phyloP scores from a whole-genome alignment of 2,888 invertebrate species.

The Sarcophaga subvicina region DNA sequence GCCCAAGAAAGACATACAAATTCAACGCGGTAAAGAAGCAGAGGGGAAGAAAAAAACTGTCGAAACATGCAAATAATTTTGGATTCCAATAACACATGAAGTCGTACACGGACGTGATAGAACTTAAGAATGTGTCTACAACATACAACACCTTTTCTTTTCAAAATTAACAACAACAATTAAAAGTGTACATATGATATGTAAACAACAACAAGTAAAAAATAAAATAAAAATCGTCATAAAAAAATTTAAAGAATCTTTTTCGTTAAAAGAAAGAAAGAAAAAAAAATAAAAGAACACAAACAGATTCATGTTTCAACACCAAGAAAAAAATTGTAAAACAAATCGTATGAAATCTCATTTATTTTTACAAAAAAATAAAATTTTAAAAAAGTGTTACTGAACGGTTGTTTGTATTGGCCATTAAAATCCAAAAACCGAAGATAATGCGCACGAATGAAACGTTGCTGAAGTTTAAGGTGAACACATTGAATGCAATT shows the following conservation, averaged over 20 bases:
- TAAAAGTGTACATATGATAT: slow-evolving; percentile 16
- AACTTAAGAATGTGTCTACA: slow-evolving; percentile 40
- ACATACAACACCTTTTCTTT: slow-evolving; percentile 41
- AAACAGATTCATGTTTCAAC: slow-evolving; percentile 60
- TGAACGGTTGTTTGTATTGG: neutral
- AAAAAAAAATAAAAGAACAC: slow-evolving; percentile 39
- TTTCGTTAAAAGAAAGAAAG: slow-evolving; percentile 36
- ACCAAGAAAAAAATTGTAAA: slow-evolving; percentile 19
- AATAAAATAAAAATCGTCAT: slow-evolving; percentile 24
- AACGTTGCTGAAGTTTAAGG: neutral
- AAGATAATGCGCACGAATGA: neutral
- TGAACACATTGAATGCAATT: neutral
- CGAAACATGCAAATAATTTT: slow-evolving; percentile 71
- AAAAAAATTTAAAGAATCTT: slow-evolving; percentile 18
- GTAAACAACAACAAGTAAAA: neutral
- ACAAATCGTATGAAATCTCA: neutral
- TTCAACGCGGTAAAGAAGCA: neutral
- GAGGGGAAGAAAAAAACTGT: slow-evolving; percentile 51
- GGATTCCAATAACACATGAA: slow-evolving; percentile 64
- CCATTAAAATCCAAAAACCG: neutral
- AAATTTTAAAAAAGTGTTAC: neutral
- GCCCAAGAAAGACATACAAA: slow-evolving; percentile 18
- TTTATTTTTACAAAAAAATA: too few relatives aligned
- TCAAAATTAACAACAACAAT: slow-evolving; percentile 26
- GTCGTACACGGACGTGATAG: slow-evolving; percentile 34